Percentiles rank a stretch among this genome's conserved stretches.
Conservation (phyloP, 2,888 invertebrate species). For the Stenoptilia bipunctidactyla region DNA sequence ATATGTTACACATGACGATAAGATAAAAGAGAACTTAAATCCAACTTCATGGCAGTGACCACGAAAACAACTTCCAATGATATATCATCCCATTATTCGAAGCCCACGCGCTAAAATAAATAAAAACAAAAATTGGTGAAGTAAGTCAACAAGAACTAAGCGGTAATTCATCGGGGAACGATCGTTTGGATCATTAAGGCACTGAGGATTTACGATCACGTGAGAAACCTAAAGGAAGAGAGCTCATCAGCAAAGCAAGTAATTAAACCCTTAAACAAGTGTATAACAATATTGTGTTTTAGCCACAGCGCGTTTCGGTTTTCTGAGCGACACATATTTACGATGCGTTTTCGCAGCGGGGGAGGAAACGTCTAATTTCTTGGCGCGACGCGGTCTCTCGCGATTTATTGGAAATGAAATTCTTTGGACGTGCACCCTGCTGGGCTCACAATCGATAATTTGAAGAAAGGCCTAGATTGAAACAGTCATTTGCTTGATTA, state of each 20-base stretch:
- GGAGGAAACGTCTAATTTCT: constrained; percentile 63
- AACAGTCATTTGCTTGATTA: constrained; percentile 43
- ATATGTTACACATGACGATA: too few species aligned
- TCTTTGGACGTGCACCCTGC: constrained; percentile 59
- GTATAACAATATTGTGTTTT: constrained; percentile 62
- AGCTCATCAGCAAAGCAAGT: constrained; percentile 51
- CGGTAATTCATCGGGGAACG: constrained; percentile 55
- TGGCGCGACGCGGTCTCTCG: constrained; percentile 60
- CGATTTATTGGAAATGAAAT: constrained; percentile 65
- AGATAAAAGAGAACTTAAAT: too few species aligned
- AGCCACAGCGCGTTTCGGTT: constrained; percentile 35
- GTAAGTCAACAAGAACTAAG: constrained; percentile 53
- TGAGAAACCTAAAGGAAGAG: constrained; percentile 27
- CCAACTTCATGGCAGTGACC: constrained; percentile 26
- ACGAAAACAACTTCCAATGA: constrained; percentile 28
- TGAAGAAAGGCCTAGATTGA: constrained; percentile 49
- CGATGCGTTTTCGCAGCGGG: constrained; percentile 66
- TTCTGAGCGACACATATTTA: constrained; percentile 59
- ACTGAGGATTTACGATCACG: constrained; percentile 63
- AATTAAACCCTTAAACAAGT: constrained; percentile 67
- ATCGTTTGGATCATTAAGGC: constrained; percentile 56
- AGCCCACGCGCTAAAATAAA: constrained; percentile 50
- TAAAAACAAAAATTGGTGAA: constrained; percentile 46
- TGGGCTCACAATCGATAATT: constrained; percentile 57
- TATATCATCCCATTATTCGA: constrained; percentile 40